phyloP scores from a whole-genome alignment of 2,113 vertebrate genomes.

The Zosterops japonicus region DNA sequence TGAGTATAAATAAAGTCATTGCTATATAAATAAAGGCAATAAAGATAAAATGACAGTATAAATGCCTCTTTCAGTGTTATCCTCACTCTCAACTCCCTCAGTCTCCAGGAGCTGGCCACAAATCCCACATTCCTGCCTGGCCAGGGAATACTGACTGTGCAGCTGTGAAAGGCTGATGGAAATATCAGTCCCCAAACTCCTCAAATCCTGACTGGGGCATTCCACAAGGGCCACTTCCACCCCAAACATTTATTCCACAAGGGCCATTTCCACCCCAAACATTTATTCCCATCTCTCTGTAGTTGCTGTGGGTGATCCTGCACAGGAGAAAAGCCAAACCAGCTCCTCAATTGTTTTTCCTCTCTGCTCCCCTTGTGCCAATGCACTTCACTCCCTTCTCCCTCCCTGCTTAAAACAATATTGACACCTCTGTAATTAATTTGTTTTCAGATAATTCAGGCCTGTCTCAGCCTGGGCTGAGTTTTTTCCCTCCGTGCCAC shows the following conservation, averaged over 20 bases:
- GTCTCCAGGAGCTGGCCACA: background rate
- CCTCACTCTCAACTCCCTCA: background rate
- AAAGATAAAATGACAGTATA: background rate
- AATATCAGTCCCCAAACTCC: background rate
- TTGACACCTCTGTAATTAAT: background rate
- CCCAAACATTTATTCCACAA: background rate
- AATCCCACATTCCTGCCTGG: background rate
- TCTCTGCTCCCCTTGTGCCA: background rate
- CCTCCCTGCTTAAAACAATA: background rate
- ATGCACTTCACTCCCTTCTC: background rate
- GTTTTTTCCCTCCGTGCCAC: accelerated
- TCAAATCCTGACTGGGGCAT: background rate
- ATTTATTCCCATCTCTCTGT: background rate
- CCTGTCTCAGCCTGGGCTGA: background rate
- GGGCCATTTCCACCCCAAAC: background rate
- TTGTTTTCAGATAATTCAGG: background rate
- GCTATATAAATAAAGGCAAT: background rate
- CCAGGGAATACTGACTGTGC: background rate
- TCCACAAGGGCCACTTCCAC: background rate
- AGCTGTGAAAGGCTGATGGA: background rate
- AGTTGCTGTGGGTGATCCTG: background rate
- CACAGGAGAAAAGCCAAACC: background rate
- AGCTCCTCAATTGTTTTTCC: background rate
- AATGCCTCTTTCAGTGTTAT: background rate
- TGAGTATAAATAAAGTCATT: background rate